Evolutionary conservation across 2,888 invertebrate species (phyloP).

Genomic region (Caenorhabditis imperialis): DNA sequence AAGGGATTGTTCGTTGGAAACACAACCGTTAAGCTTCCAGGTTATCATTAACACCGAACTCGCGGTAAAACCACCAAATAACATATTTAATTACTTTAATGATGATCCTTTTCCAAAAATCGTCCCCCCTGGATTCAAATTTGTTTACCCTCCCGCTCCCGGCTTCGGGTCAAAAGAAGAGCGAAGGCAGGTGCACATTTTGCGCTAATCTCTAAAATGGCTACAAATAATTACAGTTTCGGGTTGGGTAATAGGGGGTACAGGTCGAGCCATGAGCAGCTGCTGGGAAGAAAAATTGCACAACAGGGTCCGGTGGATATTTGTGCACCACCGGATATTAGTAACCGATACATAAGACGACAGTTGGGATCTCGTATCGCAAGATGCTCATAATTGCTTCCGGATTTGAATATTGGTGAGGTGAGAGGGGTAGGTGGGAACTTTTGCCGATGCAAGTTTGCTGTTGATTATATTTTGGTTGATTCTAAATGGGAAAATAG

Average conservation of each 20-base stretch:
- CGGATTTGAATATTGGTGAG: background rate
- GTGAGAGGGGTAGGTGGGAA: too few relatives aligned
- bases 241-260: slow-evolving; percentile 7
- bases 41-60: too few relatives aligned
- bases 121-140: too few relatives aligned
- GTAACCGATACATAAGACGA: slow-evolving; percentile 43
- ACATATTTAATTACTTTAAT: too few relatives aligned
- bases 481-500: too few relatives aligned
- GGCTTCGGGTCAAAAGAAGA: slow-evolving; percentile 1
- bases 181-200: slow-evolving; percentile 12
- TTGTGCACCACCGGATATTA: slow-evolving; percentile 3
- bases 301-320: background rate
- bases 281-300: slow-evolving; percentile 9
- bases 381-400: slow-evolving; percentile 8
- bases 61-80: too few relatives aligned
- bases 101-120: too few relatives aligned
- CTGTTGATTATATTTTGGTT: too few relatives aligned
- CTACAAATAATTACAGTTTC: slow-evolving; percentile 29
- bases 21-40: too few relatives aligned
- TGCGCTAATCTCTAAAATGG: slow-evolving; percentile 27
- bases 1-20: too few relatives aligned
- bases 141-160: background rate
- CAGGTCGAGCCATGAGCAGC: background rate
- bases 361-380: slow-evolving; percentile 15
- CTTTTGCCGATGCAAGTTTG: too few relatives aligned